Base-by-base conservation (phyloP, 1,140 invertebrate species). In the Phymastichus coffea region DNA sequence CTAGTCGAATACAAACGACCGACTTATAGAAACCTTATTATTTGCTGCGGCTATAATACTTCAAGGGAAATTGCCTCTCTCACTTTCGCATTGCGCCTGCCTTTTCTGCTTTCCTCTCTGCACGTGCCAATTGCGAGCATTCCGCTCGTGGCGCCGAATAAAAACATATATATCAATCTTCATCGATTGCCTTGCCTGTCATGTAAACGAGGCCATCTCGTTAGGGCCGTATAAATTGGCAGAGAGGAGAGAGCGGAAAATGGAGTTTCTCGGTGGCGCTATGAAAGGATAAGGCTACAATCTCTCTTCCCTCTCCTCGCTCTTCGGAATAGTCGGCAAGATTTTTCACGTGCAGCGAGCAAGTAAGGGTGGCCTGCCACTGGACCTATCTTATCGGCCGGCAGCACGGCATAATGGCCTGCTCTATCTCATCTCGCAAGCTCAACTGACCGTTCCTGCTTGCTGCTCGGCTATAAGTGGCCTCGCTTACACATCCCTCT, bases 21-120 rank as follows among this genome's bases (percentile, higher is more conserved):
- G 68, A 79, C 71, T 80, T 80, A 80, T 78, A 80, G 74, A 78
- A 77, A 77, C 70, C 71, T 78, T 80, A 79, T 80, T 79, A 80
- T 79, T 80, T 77, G 74, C 69, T 67, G 54, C 43, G 10, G 15
- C 38, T 17, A 8, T 40, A n/a, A 17, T 17, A 17, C 6, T 6
- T 40, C 38, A 17, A 40, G 33, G 37, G 54, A 61, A 61, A 61
- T 61, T 61, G 47, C 46, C 53, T 44, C 47, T 44, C 53, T 30
- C 26, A 49, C 26, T 10, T 41, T 22, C 23, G 37, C 26, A 12
- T 33, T 33, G 6, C 30, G 49, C 49, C 49, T 49, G 41, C 49
- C 53, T 60, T 53, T 51, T 14, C 22, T 30, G 46, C 26, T 53
- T 35, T 47, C 19, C 9, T 26, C 28, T 20, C 17, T 25, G 19